phyloP scores from a whole-genome alignment of 2,888 invertebrate genomes.

The Andrena fulva region DNA sequence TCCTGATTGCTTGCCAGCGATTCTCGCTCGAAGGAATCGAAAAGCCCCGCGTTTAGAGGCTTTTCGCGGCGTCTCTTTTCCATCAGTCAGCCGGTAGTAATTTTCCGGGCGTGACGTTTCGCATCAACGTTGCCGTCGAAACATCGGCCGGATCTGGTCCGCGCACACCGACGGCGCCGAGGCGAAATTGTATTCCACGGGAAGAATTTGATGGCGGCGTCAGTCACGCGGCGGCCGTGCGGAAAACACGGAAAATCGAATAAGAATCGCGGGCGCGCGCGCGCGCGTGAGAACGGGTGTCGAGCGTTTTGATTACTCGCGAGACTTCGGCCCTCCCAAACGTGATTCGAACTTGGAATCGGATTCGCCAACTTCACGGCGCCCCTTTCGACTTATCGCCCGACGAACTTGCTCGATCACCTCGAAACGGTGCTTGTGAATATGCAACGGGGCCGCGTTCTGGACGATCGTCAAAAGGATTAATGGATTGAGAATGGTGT shows the following conservation, averaged over 20 bases:
- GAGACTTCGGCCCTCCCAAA: slow-evolving; percentile 59
- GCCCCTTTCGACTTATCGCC: slow-evolving; percentile 25
- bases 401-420: slow-evolving; percentile 5
- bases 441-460: not conserved
- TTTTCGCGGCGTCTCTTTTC: slow-evolving; percentile 11
- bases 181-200: slow-evolving; percentile 40
- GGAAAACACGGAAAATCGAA: slow-evolving; percentile 51
- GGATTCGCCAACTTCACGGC: slow-evolving; percentile 58
- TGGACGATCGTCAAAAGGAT: not conserved
- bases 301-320: slow-evolving; percentile 68
- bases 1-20: not conserved
- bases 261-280: slow-evolving; percentile 50
- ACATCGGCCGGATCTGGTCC: slow-evolving; percentile 18
- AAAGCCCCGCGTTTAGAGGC: not conserved
- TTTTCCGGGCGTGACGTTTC: slow-evolving; percentile 33
- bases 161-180: slow-evolving; percentile 1
- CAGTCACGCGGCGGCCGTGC: slow-evolving; percentile 20
- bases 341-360: slow-evolving; percentile 67
- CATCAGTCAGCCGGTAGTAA: slow-evolving; percentile 13
- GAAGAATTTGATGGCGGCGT: slow-evolving; percentile 43
- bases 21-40: not conserved
- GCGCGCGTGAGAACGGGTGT: slow-evolving; percentile 14
- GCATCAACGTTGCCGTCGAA: slow-evolving; percentile 7
- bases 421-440: not conserved
- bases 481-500: not conserved